Percentiles rank a stretch among this genome's conserved stretches.
These are phyloP conservation scores for Anguilla obscura DNA, from an alignment of 2,797 vertebrate genomes.

Conservation along the genomic window DNA sequence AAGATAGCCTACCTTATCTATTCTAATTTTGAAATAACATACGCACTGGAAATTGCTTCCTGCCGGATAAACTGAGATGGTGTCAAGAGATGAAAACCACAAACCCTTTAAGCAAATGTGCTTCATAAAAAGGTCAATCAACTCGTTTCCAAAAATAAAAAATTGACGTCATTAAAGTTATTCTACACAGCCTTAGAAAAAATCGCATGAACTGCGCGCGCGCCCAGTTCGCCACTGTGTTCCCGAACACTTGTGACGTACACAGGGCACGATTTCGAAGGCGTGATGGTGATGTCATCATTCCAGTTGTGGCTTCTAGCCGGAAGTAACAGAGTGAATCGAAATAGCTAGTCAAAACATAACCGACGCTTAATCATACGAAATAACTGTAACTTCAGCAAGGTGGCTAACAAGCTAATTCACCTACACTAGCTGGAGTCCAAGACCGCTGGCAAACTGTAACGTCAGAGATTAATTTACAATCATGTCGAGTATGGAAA, in stretches of 20 bases:
- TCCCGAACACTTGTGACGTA: conserved; percentile 49
- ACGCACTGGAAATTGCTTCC: background rate
- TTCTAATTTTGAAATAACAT: conserved; percentile 13
- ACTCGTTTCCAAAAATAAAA: conserved; percentile 55
- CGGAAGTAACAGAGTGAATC: conserved; percentile 30
- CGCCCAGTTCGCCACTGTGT: conserved; percentile 34
- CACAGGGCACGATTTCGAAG: conserved; percentile 44
- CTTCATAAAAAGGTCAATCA: conserved; percentile 54
- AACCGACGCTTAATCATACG: background rate
- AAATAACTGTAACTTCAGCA: conserved; percentile 48
- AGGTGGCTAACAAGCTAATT: background rate
- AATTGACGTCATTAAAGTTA: conserved; percentile 51
- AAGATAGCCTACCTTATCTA: conserved; percentile 17
- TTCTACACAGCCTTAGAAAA: conserved; percentile 47
- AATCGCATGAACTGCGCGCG: conserved; percentile 38
- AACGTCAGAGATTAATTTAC: background rate
- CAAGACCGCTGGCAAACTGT: background rate
- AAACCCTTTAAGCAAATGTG: conserved; percentile 37
- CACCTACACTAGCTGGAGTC: background rate
- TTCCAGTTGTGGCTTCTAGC: conserved; percentile 31
- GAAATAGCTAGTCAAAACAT: background rate
- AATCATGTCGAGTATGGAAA: conserved; percentile 61
- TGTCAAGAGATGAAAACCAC: conserved; percentile 17
- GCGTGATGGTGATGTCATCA: conserved; percentile 59
- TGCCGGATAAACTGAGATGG: background rate